phyloP scores from a whole-genome alignment of 2,797 vertebrate genomes.

The Lepilemur septentrionalis region DNA sequence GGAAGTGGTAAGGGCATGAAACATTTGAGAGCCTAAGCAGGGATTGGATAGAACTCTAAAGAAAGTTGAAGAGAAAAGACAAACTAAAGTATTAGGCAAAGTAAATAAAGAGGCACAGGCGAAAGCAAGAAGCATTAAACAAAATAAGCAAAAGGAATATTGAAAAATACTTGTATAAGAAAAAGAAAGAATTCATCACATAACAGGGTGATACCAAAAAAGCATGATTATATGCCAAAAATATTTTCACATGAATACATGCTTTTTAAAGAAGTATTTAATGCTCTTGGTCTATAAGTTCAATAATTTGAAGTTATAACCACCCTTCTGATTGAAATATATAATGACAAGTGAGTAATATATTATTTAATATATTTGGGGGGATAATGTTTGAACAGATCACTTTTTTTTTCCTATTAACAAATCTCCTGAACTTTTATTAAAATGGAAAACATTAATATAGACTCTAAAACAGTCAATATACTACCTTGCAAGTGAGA shows the following conservation, averaged over 20 bases:
- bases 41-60: not conserved
- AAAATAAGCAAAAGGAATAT: not conserved
- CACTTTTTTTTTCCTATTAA: not conserved
- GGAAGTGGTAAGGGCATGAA: not conserved
- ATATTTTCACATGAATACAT: not conserved
- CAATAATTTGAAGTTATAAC: not conserved
- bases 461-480: not conserved
- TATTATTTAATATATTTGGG: not conserved
- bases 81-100: constrained; percentile 5
- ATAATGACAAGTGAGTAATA: not conserved
- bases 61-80: constrained; percentile 22
- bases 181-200: not conserved
- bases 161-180: not conserved
- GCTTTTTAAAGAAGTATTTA: not conserved
- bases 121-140: not conserved
- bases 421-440: not conserved
- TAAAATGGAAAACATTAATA: not conserved
- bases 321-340: not conserved
- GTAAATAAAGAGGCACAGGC: not conserved
- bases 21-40: not conserved
- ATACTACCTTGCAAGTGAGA: not conserved
- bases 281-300: not conserved
- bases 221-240: not conserved
- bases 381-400: not conserved
- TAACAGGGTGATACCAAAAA: not conserved